Evolutionary conservation across 53 echinoderm and acorn worm genomes (phyloP), one percentile per base, ranked within the genome.

Genomic region (Luidia sarsii): DNA sequence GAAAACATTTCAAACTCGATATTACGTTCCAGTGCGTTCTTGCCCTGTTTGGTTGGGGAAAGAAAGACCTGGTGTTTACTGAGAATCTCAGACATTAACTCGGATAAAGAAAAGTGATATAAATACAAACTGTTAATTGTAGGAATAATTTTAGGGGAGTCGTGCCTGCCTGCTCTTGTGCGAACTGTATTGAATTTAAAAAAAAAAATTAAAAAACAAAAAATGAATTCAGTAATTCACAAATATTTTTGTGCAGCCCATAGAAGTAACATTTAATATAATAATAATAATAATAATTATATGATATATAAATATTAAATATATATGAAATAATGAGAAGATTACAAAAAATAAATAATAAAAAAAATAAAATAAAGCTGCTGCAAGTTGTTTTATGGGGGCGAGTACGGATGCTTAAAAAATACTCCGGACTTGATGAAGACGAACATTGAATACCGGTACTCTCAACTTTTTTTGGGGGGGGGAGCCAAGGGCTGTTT

Each of bases 111-210:
- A 59, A 56, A 38, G 50, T 77, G n/a, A n/a, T n/a, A n/a, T n/a
- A n/a, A n/a, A n/a, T n/a, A n/a, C n/a, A n/a, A n/a, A n/a, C n/a
- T n/a, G n/a, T 59, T 43, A 77, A 61, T 31, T 43, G 60, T 77
- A 77, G 60, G 46, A 31, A 39, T 59, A 16, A 77, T 60, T 54
- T 30, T 57, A 41, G 60, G 77, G 74, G 56, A 41, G 10, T 43
- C 61, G 77, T 77, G 77, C 77, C 77, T 77, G 77, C 77, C 77
- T 60, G 45, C 31, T 72, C 72, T 75, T 77, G 77, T 77, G 77
- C 61, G 61, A 77, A 61, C 45, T 77, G 61, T 61, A 77, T 60
- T 41, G 33, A 61, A 77, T 37, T 74, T n/a, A n/a, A n/a, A n/a
- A n/a, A n/a, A n/a, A n/a, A n/a, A n/a, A n/a, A n/a, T n/a, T n/a